Conservation (phyloP, 2,888 invertebrate species). For the Choreutis nemorana region DNA sequence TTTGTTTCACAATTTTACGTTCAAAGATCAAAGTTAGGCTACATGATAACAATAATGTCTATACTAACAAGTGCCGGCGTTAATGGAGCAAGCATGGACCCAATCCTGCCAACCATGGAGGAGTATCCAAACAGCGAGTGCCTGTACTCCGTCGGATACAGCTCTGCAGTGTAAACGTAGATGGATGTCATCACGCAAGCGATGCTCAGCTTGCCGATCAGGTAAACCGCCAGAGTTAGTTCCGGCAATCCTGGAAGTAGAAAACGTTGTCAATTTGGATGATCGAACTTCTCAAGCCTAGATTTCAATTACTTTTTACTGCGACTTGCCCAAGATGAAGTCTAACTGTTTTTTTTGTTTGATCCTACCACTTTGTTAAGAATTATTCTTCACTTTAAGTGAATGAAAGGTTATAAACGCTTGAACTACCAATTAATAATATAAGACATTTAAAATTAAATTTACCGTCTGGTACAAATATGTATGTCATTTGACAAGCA, state of each 20-base stretch:
- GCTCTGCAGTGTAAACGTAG: constrained; percentile 71
- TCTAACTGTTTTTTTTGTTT: no score
- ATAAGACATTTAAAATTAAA: constrained; percentile 1
- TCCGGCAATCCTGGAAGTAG: constrained; percentile 15
- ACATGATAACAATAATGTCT: no score
- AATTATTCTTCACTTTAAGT: no score
- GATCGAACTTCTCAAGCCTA: no score
- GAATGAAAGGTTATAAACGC: no score
- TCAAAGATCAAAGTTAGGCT: no score
- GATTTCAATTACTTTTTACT: no score
- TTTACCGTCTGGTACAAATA: constrained; percentile 59
- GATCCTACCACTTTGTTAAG: background rate
- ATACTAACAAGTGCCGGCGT: constrained; percentile 66
- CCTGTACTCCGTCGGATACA: constrained; percentile 71
- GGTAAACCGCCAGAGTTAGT: constrained; percentile 48
- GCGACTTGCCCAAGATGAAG: no score
- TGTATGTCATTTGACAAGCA: constrained; percentile 59
- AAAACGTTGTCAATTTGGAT: no score
- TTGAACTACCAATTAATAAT: no score
- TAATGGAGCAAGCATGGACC: constrained; percentile 72
- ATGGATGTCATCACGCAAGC: constrained; percentile 66
- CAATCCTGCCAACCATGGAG: constrained; percentile 72
- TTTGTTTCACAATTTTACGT: no score
- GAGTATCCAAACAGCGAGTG: constrained; percentile 70
- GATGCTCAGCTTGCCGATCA: constrained; percentile 68